phyloP scores from a whole-genome alignment of 2,797 vertebrate genomes.

The Dromococcyx pavoninus region DNA sequence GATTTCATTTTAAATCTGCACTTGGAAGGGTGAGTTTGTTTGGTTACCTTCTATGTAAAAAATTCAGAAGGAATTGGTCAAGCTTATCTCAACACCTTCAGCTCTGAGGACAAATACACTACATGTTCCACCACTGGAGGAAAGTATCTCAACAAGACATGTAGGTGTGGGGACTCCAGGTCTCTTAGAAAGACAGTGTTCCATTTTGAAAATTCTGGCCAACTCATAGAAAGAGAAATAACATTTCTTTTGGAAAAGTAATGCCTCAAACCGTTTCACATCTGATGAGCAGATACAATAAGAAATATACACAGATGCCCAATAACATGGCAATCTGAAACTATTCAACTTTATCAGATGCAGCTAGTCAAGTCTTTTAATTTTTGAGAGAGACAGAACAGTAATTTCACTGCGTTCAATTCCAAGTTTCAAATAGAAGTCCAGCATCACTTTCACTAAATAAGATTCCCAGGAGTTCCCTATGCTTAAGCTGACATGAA shows the following conservation, averaged over 20 bases:
- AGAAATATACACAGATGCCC: neutral
- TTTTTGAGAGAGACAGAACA: neutral
- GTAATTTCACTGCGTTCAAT: neutral
- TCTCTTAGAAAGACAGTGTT: neutral
- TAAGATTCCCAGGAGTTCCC: neutral
- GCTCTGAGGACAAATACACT: neutral
- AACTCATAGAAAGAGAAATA: neutral
- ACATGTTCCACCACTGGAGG: accelerated
- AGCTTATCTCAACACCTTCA: neutral
- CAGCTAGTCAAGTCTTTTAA: neutral
- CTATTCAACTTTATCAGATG: neutral
- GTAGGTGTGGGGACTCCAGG: neutral
- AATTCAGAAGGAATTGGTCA: neutral
- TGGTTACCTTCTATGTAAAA: neutral
- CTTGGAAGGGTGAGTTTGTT: neutral
- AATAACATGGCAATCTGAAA: neutral
- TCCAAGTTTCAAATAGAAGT: neutral
- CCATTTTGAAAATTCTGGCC: neutral
- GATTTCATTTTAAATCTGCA: neutral
- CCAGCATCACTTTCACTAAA: neutral
- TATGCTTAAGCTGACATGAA: neutral
- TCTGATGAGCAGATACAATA: accelerated
- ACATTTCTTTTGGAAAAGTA: neutral
- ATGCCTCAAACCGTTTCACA: neutral
- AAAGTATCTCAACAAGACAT: neutral